Base-by-base conservation (phyloP, 1,140 invertebrate genomes). In the Bombus impatiens region DNA sequence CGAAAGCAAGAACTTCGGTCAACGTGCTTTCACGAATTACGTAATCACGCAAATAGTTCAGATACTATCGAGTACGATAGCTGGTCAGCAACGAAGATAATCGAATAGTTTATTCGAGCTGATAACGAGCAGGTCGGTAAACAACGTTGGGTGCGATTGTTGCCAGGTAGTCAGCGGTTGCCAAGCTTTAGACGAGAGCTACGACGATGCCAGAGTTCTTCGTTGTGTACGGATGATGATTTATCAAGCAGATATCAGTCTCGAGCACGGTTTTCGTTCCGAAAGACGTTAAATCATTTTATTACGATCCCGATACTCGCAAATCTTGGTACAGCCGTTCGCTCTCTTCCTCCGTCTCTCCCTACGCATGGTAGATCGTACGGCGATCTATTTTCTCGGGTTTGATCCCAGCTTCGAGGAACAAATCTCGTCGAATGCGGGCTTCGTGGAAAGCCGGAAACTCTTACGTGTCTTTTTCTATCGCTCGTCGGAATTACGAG, bases 381-480 rank as follows among this genome's bases (percentile, higher is more conserved):
- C 2, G 8, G 6, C 44, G 59, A 25, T 78, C 42, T 68, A 86
- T 89, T 86, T 85, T 62, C 87, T 78, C 40, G 32, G n/a, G 47
- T 81, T 82, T 57, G 47, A 37, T 89, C 13, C 42, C 57, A 32
- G 35, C 35, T 89, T 82, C 76, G 81, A 62, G 65, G 78, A 86
- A 86, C 80, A 78, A 83, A 86, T 62, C 65, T 13, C 76, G 35
- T 32, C 40, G 22, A 78, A 78, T 71, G 57, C 40, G 62, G 53
- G 67, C 40, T 89, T 88, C 88, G 78, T 68, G 84, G 87, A 89
- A 89, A 86, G 42, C 59, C 42, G 44, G 76, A 68, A 35, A 40
- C 32, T 78, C 77, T 59, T 40, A 32, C 18, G 8, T 67, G 15
- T 40, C 70, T 62, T 80, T 87, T 82, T 82, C 68, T 68, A 86